A percentile compares a stretch with the other conserved stretches of the same genome.
Evolutionary conservation across 1,140 invertebrate species (phyloP).

Genomic region (Drosophila miranda): DNA sequence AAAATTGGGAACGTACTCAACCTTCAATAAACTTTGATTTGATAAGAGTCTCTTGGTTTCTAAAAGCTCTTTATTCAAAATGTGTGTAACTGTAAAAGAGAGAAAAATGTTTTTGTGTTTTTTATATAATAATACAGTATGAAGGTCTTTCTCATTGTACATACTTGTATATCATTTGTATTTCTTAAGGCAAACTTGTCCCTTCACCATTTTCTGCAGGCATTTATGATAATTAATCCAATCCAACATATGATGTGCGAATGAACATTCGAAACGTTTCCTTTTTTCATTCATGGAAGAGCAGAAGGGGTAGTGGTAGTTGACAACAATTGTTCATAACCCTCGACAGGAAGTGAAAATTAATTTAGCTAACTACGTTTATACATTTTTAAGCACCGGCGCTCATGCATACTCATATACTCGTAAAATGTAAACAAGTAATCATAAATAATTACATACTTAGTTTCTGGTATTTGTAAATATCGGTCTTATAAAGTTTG

Average conservation of each 20-base stretch:
- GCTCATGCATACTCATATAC: constrained; percentile 26
- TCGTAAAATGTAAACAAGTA: constrained; percentile 12
- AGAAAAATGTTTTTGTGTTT: constrained; percentile 18
- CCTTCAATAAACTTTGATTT: constrained; percentile 48
- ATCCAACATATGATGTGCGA: constrained; percentile 6
- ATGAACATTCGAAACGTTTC: constrained; percentile 17
- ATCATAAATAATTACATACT: constrained; percentile 17
- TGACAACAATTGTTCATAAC: background rate
- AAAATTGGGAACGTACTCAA: constrained; percentile 33
- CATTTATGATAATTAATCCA: constrained; percentile 22
- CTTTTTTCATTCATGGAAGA: constrained; percentile 18
- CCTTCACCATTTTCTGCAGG: constrained; percentile 35
- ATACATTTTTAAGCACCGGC: constrained; percentile 27
- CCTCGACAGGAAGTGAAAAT: constrained; percentile 9
- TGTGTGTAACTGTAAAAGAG: constrained; percentile 48
- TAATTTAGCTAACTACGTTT: constrained; percentile 13
- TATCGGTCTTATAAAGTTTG: constrained; percentile 55
- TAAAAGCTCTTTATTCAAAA: constrained; percentile 60
- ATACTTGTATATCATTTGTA: constrained; percentile 68
- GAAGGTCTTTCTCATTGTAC: constrained; percentile 68
- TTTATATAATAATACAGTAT: constrained; percentile 58
- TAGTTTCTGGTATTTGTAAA: constrained; percentile 73
- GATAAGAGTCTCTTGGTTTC: constrained; percentile 46
- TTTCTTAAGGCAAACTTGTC: constrained; percentile 55
- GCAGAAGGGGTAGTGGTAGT: background rate